Conservation (phyloP, 2,113 vertebrate genomes). For the Athene cunicularia region DNA sequence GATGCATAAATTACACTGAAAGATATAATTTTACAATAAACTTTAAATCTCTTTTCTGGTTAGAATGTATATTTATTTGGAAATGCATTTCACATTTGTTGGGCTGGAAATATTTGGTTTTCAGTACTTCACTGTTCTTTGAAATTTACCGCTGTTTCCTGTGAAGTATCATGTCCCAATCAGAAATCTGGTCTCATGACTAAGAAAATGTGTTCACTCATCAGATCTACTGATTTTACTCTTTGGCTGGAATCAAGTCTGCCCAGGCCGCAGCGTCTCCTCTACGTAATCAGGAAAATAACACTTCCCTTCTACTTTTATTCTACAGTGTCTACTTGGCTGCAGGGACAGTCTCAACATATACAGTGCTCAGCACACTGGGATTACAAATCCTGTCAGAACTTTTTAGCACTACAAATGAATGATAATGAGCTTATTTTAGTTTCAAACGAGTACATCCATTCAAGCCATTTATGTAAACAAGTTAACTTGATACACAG, state of each 20-base stretch:
- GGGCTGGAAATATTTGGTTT: neutral
- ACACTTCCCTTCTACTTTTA: neutral
- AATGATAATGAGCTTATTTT: neutral
- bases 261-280: neutral
- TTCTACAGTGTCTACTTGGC: neutral
- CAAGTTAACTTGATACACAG: neutral
- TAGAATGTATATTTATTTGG: neutral
- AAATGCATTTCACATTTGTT: neutral
- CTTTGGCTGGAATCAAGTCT: neutral
- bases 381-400: neutral
- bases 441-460: neutral
- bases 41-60: neutral
- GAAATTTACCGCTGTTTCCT: neutral
- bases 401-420: neutral
- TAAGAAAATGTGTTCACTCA: neutral
- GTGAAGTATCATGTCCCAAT: neutral
- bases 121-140: neutral
- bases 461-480: constrained; percentile 3
- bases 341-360: neutral
- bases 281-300: neutral
- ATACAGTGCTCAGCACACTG: neutral
- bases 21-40: neutral
- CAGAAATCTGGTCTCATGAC: neutral
- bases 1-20: neutral
- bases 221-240: neutral